Conservation (phyloP, 2,888 invertebrate genomes). For the Xanthorhoe designata region DNA sequence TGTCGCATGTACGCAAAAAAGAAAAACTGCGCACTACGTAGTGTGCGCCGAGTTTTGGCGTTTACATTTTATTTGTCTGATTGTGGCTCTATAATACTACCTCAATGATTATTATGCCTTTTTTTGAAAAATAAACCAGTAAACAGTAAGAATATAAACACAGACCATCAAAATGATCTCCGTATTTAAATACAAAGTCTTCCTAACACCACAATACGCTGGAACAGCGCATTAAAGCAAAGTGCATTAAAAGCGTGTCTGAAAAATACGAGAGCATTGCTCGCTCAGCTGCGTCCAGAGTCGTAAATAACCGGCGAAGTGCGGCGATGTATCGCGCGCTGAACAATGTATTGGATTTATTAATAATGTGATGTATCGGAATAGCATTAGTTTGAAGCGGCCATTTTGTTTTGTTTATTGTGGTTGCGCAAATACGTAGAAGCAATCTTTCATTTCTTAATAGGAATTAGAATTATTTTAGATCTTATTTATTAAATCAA, state of each 20-base stretch:
- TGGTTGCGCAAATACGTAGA: no score
- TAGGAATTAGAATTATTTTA: no score
- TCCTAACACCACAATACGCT: conserved; percentile 7
- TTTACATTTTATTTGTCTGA: no score
- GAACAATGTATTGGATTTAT: conserved; percentile 22
- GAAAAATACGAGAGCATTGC: conserved; percentile 48
- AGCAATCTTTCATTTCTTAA: no score
- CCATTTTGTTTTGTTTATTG: no score
- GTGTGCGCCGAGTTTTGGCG: no score
- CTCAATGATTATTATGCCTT: no score
- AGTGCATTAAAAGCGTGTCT: conserved; percentile 48
- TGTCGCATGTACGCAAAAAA: no score
- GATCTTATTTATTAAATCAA: no score
- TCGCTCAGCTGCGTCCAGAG: conserved; percentile 46
- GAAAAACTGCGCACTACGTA: no score
- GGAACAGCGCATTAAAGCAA: conserved; percentile 28
- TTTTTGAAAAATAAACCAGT: neutral
- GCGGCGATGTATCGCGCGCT: conserved; percentile 25
- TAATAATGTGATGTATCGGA: conserved; percentile 6
- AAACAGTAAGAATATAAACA: neutral
- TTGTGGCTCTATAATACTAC: no score
- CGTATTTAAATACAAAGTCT: conserved; percentile 21
- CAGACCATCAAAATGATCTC: conserved; percentile 11
- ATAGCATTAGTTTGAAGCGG: no score
- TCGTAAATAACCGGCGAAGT: conserved; percentile 51